These are phyloP conservation scores for Psammodynastes pulverulentus DNA, from an alignment of 2,113 vertebrate genomes.

Conservation along the genomic window DNA sequence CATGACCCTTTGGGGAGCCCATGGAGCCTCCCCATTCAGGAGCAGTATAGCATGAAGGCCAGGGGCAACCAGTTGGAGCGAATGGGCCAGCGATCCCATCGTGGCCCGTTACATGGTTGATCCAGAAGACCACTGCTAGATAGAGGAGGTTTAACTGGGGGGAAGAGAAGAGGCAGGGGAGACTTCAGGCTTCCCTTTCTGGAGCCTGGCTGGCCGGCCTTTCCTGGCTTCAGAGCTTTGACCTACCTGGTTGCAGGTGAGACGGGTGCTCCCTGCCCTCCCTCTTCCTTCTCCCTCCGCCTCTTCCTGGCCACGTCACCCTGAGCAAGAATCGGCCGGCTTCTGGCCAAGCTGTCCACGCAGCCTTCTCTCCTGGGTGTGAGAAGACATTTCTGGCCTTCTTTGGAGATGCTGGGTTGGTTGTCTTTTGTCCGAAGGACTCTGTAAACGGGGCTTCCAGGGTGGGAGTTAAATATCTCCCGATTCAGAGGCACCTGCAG, in stretches of 20 bases:
- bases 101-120: neutral
- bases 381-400: neutral
- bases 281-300: neutral
- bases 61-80: neutral
- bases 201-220: neutral
- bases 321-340: constrained; percentile 15
- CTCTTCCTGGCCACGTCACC: rapidly evolving
- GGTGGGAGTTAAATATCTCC: neutral
- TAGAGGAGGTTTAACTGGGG: neutral
- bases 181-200: neutral
- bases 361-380: no score
- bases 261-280: no score
- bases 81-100: neutral
- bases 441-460: neutral
- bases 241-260: neutral
- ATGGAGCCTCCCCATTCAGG: neutral
- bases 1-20: neutral
- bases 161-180: neutral
- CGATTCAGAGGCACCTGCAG: neutral
- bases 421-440: neutral
- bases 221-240: neutral
- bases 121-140: neutral
- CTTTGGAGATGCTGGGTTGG: neutral
- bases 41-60: neutral
- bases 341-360: neutral